Evolutionary conservation across 2,888 invertebrate genomes (phyloP), one percentile per base, ranked within the genome.

Genomic region (Sicus ferrugineus): DNA sequence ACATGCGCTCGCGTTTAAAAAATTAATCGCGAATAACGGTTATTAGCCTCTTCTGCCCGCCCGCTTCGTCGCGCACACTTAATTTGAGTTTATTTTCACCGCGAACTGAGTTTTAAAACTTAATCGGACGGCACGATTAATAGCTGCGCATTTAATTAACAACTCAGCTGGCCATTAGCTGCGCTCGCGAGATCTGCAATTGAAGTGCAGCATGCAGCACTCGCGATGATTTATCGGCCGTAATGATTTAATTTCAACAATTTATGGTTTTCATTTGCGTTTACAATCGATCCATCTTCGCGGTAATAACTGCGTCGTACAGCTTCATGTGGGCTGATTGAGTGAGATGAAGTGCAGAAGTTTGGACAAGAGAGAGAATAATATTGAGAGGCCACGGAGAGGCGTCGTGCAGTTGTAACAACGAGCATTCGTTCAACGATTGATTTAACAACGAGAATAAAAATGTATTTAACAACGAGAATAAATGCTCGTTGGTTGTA

Each of bases 11-110:
- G 50, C 26, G 38, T 34, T 28, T 21, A 46, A 65, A 59, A 65
- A 69, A 69, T 69, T 69, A 65, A 65, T 58, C 61, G 50, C 42
- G 6, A 30, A 52, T 69, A 61, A 65, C 69, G 64, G 69, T 46
- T 42, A 63, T 63, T 38, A 19, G 42, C 30, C 2, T 46, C 63
- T 63, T 54, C 6, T 21, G 28, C 54, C 14, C 28, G 38, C 61
- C 2, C 21, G 7, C 34, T 2, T 34, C 16, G 6, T 9, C n/a
- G 5, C 14, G 5, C 21, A 21, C 31, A 14, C 5, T 5, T 34
- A 38, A 42, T 23, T 9, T 21, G 7, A 23, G 21, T 61, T 19
- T 23, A 38, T 61, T 42, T 31, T 42, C 6, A 14, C 21, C 21
- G n/a, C 28, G 14, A 54, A 54, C 48, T 59, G 54, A 2, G 14